These are phyloP conservation scores for Rhizoglyphus robini DNA, from an alignment of 1,140 invertebrate species.

Conservation along the genomic window DNA sequence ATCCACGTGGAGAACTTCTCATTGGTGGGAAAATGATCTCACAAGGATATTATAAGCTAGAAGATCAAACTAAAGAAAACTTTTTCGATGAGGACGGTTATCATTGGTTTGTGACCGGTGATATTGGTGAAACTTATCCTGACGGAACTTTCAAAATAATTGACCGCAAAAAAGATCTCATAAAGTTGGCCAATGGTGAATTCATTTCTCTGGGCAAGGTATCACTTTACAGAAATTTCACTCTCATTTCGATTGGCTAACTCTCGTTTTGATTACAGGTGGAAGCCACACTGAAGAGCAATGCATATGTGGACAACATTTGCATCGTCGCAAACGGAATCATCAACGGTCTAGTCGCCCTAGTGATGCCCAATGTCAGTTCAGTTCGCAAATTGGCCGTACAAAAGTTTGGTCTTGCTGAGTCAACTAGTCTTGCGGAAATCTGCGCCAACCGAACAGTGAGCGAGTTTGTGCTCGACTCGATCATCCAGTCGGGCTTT, in stretches of 20 bases:
- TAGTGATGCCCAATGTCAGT: constrained; percentile 68
- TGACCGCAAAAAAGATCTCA: constrained; percentile 96
- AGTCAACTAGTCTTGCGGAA: background rate
- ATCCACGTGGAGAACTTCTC: constrained; percentile 84
- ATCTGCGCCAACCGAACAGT: constrained; percentile 44
- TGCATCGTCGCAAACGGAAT: constrained; percentile 78
- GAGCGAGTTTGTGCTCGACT: background rate
- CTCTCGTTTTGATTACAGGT: constrained; percentile 37
- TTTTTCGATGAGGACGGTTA: constrained; percentile 64
- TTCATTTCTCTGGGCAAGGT: constrained; percentile 48
- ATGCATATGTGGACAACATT: constrained; percentile 82
- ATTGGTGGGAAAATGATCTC: constrained; percentile 81
- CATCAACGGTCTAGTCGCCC: constrained; percentile 70
- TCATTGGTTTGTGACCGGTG: constrained; percentile 86
- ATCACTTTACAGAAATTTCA: background rate
- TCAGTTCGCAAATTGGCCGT: constrained; percentile 49
- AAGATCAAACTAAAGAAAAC: constrained; percentile 74
- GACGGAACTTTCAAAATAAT: constrained; percentile 94
- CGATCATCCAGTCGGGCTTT: background rate
- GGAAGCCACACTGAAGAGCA: constrained; percentile 78
- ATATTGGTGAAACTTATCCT: constrained; percentile 80
- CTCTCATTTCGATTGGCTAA: constrained; percentile 44
- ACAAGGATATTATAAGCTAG: constrained; percentile 82
- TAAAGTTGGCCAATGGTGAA: constrained; percentile 92
- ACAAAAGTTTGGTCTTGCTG: constrained; percentile 40